Percentiles rank a stretch among this genome's conserved stretches.
Evolutionary conservation across 2,797 vertebrate genomes (phyloP).

Genomic region (Falco peregrinus): DNA sequence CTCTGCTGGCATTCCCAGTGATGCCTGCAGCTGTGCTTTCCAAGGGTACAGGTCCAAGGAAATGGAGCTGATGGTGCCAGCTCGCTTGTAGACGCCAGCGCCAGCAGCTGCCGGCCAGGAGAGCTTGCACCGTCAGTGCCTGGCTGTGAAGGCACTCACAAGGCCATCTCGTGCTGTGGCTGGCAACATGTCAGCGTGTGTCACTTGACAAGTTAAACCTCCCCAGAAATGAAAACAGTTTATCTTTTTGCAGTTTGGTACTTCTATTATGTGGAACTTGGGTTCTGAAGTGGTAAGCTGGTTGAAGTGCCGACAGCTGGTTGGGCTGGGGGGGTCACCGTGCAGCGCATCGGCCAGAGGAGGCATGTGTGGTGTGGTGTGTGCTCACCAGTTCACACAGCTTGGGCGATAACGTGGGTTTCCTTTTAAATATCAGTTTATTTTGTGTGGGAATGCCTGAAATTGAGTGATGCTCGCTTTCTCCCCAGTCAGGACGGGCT

Average conservation of each 20-base stretch:
- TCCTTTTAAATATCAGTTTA: neutral
- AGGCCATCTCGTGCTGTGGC: accelerated
- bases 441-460: neutral
- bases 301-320: neutral
- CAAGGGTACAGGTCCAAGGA: accelerated
- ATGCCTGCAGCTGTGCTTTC: neutral
- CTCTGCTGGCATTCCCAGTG: neutral
- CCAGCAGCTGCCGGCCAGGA: accelerated
- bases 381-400: accelerated
- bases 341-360: accelerated
- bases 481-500: neutral
- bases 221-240: neutral
- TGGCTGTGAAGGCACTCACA: accelerated
- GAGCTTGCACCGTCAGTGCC: accelerated
- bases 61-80: accelerated
- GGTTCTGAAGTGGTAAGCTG: neutral
- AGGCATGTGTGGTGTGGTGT: accelerated
- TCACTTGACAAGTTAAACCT: neutral
- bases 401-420: accelerated
- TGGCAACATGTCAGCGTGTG: accelerated
- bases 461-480: accelerated
- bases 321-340: neutral
- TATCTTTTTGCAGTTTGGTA: neutral
- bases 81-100: accelerated
- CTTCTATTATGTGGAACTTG: accelerated